Percentiles rank a stretch among this genome's conserved stretches.
Conservation (phyloP, 1,140 invertebrate species). For the Drosophila gunungcola region DNA sequence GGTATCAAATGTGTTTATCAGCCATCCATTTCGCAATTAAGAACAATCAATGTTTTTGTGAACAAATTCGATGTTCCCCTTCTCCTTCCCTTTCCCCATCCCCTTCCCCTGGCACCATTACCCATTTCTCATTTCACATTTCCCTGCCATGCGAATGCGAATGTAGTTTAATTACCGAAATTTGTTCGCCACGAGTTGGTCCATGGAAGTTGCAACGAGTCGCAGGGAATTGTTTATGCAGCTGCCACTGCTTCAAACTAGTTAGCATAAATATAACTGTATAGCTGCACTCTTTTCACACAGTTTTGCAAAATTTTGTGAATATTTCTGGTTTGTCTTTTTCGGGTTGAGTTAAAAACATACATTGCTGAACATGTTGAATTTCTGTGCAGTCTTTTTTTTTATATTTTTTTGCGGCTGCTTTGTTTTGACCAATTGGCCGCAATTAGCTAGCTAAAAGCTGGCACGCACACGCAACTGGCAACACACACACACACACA, state of each 20-base stretch:
- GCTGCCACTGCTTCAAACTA: constrained; percentile 55
- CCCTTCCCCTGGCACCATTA: background rate
- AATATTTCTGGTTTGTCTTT: constrained; percentile 24
- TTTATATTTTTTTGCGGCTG: constrained; percentile 33
- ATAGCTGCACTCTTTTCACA: constrained; percentile 19
- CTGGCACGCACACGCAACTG: constrained; percentile 7
- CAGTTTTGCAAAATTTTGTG: constrained; percentile 8
- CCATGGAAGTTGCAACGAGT: constrained; percentile 24
- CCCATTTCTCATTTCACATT: background rate
- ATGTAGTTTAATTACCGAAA: constrained; percentile 46
- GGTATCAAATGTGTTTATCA: constrained; percentile 37
- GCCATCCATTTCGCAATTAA: constrained; percentile 41
- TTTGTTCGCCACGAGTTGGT: constrained; percentile 24
- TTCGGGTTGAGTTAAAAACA: constrained; percentile 29
- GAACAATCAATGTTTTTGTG: constrained; percentile 45
- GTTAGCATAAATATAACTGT: constrained; percentile 69
- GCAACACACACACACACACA: constrained; percentile 1
- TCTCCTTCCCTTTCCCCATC: too few species aligned
- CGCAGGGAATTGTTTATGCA: constrained; percentile 65
- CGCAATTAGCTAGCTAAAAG: constrained; percentile 66
- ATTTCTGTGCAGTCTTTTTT: constrained; percentile 10
- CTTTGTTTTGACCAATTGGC: constrained; percentile 55
- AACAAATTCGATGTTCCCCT: constrained; percentile 12
- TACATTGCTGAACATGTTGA: constrained; percentile 16
- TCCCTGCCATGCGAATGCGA: background rate